These are phyloP conservation scores for Artemisiospiza belli DNA, from an alignment of 2,113 vertebrate species.

Conservation along the genomic window DNA sequence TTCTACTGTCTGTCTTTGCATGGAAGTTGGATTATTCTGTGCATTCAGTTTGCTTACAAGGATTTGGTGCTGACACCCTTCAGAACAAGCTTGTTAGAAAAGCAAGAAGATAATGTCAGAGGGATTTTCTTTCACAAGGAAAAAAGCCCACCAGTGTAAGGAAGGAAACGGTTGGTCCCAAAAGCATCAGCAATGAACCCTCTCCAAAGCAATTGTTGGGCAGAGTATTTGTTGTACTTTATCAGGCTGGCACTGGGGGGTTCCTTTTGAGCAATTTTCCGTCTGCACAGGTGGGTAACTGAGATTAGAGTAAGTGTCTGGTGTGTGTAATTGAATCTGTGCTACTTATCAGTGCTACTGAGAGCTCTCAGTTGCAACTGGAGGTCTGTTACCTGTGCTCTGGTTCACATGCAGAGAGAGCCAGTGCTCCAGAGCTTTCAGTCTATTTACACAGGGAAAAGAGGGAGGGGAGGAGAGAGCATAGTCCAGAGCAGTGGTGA, in stretches of 20 bases:
- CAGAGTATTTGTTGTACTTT: background rate
- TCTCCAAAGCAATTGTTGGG: background rate
- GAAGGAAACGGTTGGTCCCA: background rate
- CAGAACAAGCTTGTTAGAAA: background rate
- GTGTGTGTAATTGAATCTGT: background rate
- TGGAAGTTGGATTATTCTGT: background rate
- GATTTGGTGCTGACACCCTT: background rate
- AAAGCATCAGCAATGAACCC: background rate
- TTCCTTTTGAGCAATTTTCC: conserved; percentile 7
- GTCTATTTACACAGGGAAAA: background rate
- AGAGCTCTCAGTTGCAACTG: background rate
- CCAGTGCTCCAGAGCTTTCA: background rate
- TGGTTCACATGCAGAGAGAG: background rate
- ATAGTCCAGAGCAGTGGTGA: background rate
- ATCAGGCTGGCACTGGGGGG: background rate
- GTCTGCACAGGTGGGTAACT: background rate
- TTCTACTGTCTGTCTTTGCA: background rate
- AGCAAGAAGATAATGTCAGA: background rate
- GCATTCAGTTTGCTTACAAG: background rate
- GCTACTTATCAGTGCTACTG: background rate
- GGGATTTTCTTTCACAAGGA: background rate
- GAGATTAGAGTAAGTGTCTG: background rate
- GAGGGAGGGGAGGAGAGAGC: background rate
- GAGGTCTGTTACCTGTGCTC: background rate
- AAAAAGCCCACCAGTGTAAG: background rate